Evolutionary conservation across 2,797 vertebrate species (phyloP).

Genomic region (Cuniculus paca): DNA sequence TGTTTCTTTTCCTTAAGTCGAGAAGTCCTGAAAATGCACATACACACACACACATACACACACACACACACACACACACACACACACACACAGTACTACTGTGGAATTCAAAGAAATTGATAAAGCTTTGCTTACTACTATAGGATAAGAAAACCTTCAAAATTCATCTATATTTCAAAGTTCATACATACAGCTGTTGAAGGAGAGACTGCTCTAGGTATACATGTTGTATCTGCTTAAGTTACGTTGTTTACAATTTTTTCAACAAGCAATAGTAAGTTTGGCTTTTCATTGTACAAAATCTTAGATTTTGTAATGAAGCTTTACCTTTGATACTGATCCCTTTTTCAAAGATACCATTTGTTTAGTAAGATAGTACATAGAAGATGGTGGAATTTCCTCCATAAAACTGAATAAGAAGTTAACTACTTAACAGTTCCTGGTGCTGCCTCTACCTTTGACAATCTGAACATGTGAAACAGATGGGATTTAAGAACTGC

Average conservation of each 20-base stretch:
- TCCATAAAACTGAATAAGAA: not conserved
- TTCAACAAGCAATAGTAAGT: not conserved
- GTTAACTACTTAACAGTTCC: not conserved
- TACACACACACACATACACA: not conserved
- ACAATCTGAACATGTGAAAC: not conserved
- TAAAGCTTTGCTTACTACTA: not conserved
- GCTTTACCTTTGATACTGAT: not conserved
- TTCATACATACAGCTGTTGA: not conserved
- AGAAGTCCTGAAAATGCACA: constrained; percentile 25
- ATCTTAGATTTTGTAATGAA: constrained; percentile 50
- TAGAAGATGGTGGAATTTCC: not conserved
- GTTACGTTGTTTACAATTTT: not conserved
- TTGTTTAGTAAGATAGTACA: not conserved
- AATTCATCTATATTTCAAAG: not conserved
- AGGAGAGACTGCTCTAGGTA: not conserved
- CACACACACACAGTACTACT: not conserved
- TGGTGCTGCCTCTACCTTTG: not conserved
- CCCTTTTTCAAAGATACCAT: not conserved
- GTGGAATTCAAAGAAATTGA: constrained; percentile 2
- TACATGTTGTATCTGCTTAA: not conserved
- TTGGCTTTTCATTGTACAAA: not conserved
- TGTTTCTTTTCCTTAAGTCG: constrained; percentile 30
- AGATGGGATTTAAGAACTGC: constrained; percentile 31
- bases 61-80: not conserved
- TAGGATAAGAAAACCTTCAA: not conserved